Conservation (phyloP, 2,113 vertebrate species). For the Lagopus leucura region DNA sequence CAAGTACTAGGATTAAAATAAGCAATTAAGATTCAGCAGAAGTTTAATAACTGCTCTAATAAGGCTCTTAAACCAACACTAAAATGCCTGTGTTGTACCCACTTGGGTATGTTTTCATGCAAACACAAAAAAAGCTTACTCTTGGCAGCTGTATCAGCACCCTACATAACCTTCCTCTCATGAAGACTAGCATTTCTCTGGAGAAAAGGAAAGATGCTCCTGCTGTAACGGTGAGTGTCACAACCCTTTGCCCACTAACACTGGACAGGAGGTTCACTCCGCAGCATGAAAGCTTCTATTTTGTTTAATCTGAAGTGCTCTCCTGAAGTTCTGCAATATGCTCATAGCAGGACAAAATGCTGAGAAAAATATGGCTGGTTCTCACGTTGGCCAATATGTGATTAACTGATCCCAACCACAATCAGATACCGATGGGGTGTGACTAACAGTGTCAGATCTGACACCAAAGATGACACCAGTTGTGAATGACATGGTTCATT, state of each 20-base stretch:
- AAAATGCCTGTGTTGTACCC: background rate
- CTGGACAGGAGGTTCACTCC: background rate
- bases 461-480: background rate
- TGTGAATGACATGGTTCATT: background rate
- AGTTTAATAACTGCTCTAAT: background rate
- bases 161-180: background rate
- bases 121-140: background rate
- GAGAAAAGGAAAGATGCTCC: background rate
- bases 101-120: background rate
- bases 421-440: background rate
- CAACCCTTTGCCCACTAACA: background rate
- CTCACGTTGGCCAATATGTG: background rate
- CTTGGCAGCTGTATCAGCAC: background rate
- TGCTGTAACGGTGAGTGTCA: background rate
- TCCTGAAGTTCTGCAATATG: background rate
- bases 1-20: background rate
- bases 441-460: background rate
- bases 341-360: background rate
- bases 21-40: background rate
- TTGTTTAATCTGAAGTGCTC: background rate
- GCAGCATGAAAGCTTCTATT: background rate
- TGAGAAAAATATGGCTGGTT: background rate
- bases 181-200: background rate
- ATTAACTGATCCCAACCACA: background rate
- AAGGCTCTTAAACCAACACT: background rate